A percentile compares a stretch with the other conserved stretches of the same genome.
phyloP scores from a whole-genome alignment of 2,888 invertebrate species.

The Chrysolina oricalcia region DNA sequence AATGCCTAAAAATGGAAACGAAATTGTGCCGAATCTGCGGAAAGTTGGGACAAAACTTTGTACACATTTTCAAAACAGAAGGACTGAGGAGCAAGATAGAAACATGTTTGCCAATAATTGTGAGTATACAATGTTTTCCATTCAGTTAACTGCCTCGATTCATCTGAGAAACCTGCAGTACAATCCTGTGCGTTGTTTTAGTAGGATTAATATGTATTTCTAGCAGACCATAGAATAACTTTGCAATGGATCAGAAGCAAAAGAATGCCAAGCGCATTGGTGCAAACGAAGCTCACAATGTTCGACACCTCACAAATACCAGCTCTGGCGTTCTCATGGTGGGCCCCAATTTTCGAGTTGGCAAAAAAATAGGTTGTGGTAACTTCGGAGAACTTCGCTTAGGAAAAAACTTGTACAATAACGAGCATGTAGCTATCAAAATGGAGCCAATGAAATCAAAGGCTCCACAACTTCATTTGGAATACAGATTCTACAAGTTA shows the following conservation, averaged over 20 bases:
- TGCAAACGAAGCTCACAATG: constrained; percentile 83
- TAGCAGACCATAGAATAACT: constrained; percentile 44
- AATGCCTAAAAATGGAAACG: constrained; percentile 65
- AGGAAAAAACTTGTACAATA: constrained; percentile 99
- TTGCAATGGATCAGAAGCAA: constrained; percentile 45
- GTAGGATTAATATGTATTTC: constrained; percentile 48
- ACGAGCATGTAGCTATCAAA: constrained; percentile 99
- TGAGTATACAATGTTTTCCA: constrained; percentile 61
- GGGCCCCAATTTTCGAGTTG: constrained; percentile 99
- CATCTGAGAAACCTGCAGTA: constrained; percentile 35
- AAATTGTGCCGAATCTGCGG: constrained; percentile 70
- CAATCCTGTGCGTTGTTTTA: constrained; percentile 44
- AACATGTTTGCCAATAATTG: constrained; percentile 70
- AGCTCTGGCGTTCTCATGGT: constrained; percentile 97
- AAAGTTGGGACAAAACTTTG: constrained; percentile 65
- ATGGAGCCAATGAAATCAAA: constrained; percentile 99
- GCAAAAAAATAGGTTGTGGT: constrained; percentile 99
- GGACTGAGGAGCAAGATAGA: constrained; percentile 70
- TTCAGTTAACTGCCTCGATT: constrained; percentile 40
- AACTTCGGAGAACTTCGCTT: constrained; percentile 99
- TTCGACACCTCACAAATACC: constrained; percentile 84
- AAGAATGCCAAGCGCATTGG: constrained; percentile 49
- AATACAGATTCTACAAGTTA: constrained; percentile 99
- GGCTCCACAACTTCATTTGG: constrained; percentile 99
- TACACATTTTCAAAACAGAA: constrained; percentile 69